Conservation (phyloP, 2,113 vertebrate species). For the Pangasianodon gigas region DNA sequence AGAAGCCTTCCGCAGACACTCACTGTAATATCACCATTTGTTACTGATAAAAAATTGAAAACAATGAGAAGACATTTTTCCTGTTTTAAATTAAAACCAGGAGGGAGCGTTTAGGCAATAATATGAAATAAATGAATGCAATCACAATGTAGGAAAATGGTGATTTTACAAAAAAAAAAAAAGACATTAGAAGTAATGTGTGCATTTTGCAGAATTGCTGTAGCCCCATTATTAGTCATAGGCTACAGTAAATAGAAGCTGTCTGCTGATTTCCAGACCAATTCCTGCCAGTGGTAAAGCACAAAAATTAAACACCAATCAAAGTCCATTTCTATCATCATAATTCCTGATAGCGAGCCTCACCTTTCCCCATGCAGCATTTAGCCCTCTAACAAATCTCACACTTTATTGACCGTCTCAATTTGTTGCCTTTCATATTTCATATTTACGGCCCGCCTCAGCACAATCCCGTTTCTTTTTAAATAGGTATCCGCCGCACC, state of each 20-base stretch:
- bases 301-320: conserved; percentile 85
- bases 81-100: conserved; percentile 72
- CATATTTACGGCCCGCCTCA: conserved; percentile 86
- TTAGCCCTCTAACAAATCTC: conserved; percentile 84
- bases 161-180: conserved; percentile 70
- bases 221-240: conserved; percentile 73
- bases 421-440: conserved; percentile 90
- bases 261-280: conserved; percentile 68
- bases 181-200: conserved; percentile 76
- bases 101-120: conserved; percentile 74
- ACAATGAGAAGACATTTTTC: conserved; percentile 63
- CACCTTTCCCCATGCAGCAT: conserved; percentile 76
- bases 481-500: conserved; percentile 83
- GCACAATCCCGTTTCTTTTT: conserved; percentile 81
- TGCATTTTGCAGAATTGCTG: conserved; percentile 60
- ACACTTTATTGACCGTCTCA: conserved; percentile 89
- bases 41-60: conserved; percentile 25
- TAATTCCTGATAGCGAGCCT: conserved; percentile 82
- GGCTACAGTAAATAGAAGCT: conserved; percentile 70
- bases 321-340: conserved; percentile 88
- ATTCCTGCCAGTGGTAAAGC: conserved; percentile 65
- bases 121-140: conserved; percentile 79
- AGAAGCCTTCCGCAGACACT: conserved; percentile 18
- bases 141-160: conserved; percentile 71
- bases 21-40: conserved; percentile 36